phyloP scores from a whole-genome alignment of 2,797 vertebrate genomes.

The Semotilus atromaculatus region DNA sequence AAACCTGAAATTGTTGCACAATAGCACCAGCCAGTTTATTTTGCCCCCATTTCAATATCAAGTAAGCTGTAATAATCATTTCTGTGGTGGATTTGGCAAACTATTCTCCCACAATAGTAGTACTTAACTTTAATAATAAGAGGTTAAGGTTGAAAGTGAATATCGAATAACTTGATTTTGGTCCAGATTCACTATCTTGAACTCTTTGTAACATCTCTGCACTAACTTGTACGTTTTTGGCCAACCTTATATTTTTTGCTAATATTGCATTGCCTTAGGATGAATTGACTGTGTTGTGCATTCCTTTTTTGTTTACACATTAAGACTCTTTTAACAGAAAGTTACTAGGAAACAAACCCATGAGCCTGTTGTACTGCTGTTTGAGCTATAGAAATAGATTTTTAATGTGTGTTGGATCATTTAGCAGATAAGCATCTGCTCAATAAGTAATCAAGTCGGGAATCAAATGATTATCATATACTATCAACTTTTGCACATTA shows the following conservation, averaged over 20 bases:
- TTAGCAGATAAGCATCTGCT: not conserved
- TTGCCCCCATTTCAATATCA: not conserved
- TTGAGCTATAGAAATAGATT: not conserved
- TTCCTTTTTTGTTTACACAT: not conserved
- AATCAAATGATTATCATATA: not conserved
- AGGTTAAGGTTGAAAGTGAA: not conserved
- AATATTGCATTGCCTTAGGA: not conserved
- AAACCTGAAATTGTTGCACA: conserved; percentile 8
- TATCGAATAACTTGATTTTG: not conserved
- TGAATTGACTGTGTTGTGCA: not conserved
- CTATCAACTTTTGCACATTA: not conserved
- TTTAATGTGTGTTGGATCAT: not conserved
- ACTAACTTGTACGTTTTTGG: not conserved
- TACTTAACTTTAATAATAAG: not conserved
- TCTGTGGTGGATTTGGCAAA: not conserved
- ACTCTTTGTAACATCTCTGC: not conserved
- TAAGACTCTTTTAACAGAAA: not conserved
- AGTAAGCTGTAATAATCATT: not conserved
- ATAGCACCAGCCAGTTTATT: not conserved
- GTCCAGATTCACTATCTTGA: not conserved
- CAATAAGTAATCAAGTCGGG: not conserved
- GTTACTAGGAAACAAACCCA: not conserved
- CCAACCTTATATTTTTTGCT: not conserved
- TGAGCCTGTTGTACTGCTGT: not conserved
- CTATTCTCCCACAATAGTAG: not conserved